Conservation (phyloP, 2,797 vertebrate genomes). For the Synanceia verrucosa region DNA sequence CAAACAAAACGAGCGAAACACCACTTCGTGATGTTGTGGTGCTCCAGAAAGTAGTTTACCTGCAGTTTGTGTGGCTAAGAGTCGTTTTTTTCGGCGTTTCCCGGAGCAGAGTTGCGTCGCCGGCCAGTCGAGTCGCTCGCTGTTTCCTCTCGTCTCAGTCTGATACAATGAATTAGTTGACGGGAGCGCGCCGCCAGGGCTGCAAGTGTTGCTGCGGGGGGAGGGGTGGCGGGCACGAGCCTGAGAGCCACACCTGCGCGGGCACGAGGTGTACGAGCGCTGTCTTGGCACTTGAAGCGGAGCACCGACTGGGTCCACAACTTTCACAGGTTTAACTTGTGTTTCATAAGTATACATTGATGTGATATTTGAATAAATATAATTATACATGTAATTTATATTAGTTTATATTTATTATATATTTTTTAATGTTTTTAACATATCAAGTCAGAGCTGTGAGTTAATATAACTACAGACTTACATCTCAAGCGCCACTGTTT, state of each 20-base stretch:
- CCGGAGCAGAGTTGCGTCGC: slow-evolving; percentile 40
- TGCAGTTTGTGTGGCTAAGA: slow-evolving; percentile 62
- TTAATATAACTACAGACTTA: too few relatives aligned
- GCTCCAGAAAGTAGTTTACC: slow-evolving; percentile 73
- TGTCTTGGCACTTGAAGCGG: not conserved
- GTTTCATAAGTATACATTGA: too few relatives aligned
- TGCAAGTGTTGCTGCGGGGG: slow-evolving; percentile 61
- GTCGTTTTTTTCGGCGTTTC: slow-evolving; percentile 51
- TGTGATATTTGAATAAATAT: too few relatives aligned
- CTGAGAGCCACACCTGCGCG: slow-evolving; percentile 85
- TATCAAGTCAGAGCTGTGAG: too few relatives aligned
- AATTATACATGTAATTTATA: too few relatives aligned
- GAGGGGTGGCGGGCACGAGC: slow-evolving; percentile 77
- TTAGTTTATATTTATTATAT: too few relatives aligned
- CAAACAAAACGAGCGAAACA: rapidly evolving
- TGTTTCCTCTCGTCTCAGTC: slow-evolving; percentile 57
- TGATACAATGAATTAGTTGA: slow-evolving; percentile 79
- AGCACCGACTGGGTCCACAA: not conserved
- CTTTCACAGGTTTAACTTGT: too few relatives aligned
- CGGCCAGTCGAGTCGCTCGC: slow-evolving; percentile 40
- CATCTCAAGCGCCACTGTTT: not conserved
- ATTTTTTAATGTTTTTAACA: too few relatives aligned
- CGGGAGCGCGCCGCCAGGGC: slow-evolving; percentile 74
- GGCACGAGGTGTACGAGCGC: slow-evolving; percentile 59
- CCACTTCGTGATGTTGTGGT: rapidly evolving